Evolutionary conservation across 2,797 vertebrate genomes (phyloP), one percentile per base, ranked within the genome.

Genomic region (Buphagus erythrorhynchus): DNA sequence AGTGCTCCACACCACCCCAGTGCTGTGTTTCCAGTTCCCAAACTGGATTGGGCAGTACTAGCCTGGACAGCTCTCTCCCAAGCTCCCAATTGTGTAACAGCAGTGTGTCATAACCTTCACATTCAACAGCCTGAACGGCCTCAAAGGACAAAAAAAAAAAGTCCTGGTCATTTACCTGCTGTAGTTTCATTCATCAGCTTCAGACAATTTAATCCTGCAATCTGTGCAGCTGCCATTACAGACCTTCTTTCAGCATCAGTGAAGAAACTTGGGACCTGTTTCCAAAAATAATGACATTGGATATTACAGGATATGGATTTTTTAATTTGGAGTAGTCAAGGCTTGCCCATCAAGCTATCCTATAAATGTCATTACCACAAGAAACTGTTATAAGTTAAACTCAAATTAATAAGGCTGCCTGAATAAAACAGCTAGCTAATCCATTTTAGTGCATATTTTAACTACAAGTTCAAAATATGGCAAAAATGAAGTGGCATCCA

Each of bases 181-280:
- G 98, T 98, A 78, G 98, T 98, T 94, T 98, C 98, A 89, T 98
- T 98, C 98, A 98, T 98, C 86, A 98, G 93, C 77, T 98, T 98
- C 93, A 98, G 96, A 92, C 98, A 98, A 88, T 98, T 98, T 94
- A 98, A 96, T 63, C 98, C 98, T 72, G 98, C 98, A n/a, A 98
- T 98, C 87, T 98, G 98, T 29, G 98, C 98, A 88, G 98, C 98
- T 40, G 98, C 98, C 97, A 98, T 97, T 93, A 98, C 98, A 82
- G 98, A 98, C 63, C 98, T 97, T 62, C 98, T 98, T 90, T 98
- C 98, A 18, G 97, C 96, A 95, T 98, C 98, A 86, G 98, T 98
- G 95, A 98, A 98, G 91, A 98, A 98, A 90, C 98, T 98, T 15
- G 98, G 98, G 76, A 98, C 97, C 98, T 98, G 93, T 88, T 83